Conservation (phyloP, 37 sponge, comb jelly and placozoan species). For the Hexactinellida sp. region DNA sequence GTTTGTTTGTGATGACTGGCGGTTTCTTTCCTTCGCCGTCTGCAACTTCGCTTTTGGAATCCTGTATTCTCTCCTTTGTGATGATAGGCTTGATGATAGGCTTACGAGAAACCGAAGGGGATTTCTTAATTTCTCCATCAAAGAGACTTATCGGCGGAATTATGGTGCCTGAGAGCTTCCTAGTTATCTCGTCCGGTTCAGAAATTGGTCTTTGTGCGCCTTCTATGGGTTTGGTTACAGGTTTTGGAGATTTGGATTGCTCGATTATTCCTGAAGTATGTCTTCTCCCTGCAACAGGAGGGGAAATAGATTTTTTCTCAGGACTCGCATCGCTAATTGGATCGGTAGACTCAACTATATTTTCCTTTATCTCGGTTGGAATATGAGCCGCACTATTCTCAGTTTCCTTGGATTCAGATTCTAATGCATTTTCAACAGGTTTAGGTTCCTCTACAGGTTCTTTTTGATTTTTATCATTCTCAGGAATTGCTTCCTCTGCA, state of each 20-base stretch:
- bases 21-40: neutral
- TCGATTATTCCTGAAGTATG: too few relatives aligned
- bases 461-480: too few relatives aligned
- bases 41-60: neutral
- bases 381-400: too few relatives aligned
- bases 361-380: too few relatives aligned
- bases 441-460: too few relatives aligned
- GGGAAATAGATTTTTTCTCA: too few relatives aligned
- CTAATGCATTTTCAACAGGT: too few relatives aligned
- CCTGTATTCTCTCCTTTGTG: neutral
- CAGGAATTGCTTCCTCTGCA: too few relatives aligned
- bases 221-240: too few relatives aligned
- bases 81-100: neutral
- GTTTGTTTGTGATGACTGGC: neutral
- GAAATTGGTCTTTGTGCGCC: neutral
- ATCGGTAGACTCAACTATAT: too few relatives aligned
- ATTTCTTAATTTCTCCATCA: neutral
- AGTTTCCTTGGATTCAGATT: too few relatives aligned
- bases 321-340: too few relatives aligned
- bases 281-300: neutral
- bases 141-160: neutral
- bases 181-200: neutral
- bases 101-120: neutral
- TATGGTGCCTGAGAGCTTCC: neutral
- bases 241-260: neutral